A percentile compares a stretch with the other conserved stretches of the same genome.
Evolutionary conservation across 2,888 invertebrate genomes (phyloP).

Genomic region (Heteromyza rotundicornis): DNA sequence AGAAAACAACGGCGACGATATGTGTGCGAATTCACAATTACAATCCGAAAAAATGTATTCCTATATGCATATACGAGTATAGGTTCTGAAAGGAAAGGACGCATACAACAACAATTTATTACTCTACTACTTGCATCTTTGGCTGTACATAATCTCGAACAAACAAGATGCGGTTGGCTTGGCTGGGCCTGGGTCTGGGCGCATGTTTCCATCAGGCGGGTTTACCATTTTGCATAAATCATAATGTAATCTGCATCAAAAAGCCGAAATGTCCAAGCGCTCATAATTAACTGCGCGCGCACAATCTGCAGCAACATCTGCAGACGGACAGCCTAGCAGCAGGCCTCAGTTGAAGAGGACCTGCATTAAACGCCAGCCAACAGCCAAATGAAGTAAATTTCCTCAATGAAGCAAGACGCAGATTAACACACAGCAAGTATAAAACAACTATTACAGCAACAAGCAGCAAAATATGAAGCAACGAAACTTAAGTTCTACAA

Average conservation of each 20-base stretch:
- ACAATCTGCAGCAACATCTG: constrained; percentile 43
- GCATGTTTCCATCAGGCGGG: constrained; percentile 59
- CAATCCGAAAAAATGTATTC: too few species aligned
- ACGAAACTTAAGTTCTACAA: constrained; percentile 20
- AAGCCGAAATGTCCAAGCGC: constrained; percentile 61
- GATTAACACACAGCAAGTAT: constrained; percentile 23
- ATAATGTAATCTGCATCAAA: constrained; percentile 63
- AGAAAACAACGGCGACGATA: too few species aligned
- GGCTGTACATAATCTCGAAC: too few species aligned
- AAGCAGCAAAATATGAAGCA: constrained; percentile 10
- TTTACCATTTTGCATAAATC: constrained; percentile 62
- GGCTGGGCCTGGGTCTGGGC: too few species aligned
- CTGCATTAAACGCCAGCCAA: constrained; percentile 31
- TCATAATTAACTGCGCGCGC: constrained; percentile 62
- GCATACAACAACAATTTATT: too few species aligned
- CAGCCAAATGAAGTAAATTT: constrained; percentile 34
- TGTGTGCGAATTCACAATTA: too few species aligned
- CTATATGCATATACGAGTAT: too few species aligned
- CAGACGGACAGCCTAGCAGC: constrained; percentile 36
- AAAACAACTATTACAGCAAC: constrained; percentile 23
- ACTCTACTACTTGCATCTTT: too few species aligned
- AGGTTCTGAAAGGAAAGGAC: too few species aligned
- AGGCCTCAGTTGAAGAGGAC: constrained; percentile 15
- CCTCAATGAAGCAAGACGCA: constrained; percentile 51
- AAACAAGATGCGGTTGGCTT: constrained; percentile 14